Base-by-base conservation (phyloP, 2,113 vertebrate species). In the Chroicocephalus ridibundus region DNA sequence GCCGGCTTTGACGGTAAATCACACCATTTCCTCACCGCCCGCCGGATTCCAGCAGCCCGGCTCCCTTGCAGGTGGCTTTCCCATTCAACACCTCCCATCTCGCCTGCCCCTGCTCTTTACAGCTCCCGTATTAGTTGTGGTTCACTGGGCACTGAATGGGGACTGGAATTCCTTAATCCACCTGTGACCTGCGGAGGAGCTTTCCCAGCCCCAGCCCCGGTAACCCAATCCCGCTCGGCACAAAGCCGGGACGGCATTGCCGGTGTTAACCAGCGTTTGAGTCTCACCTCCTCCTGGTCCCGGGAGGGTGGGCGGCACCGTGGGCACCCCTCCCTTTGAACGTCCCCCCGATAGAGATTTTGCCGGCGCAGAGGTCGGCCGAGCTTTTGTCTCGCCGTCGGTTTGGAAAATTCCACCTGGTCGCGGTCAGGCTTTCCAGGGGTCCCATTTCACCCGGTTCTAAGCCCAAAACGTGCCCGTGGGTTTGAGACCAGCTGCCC, bases 111-210 rank as follows among this genome's bases (percentile, higher is more conserved):
- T 15, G 46, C 80, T 72, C 42, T 36, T 81, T 47, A 34, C 85
- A 79, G 86, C 71, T 68, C 89, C 88, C 86, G 3, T 8, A 79
- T 97, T 95, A 88, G 81, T 52, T 11, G 44, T 17, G 91, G 40
- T 94, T 97, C 95, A 88, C 32, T 29, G 61, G 82, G 78, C 89
- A 10, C 60, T 83, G 77, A 97, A 96, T 94, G 71, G 86, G 55
- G 95, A 71, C 88, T 93, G 96, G 97, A 96, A 97, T 97, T 96
- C 93, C 89, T 89, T 97, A 97, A 98, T 97, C 97, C 96, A 54
- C 58, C 93, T 87, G 84, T 13, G 76, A 91, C 96, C 96, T 49
- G 58, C 6, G 1, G 31, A 77, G 75, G 91, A 94, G 95, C 65
- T 88, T 70, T 89, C 81, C 82, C 93, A 88, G 74, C 69, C 83